Evolutionary conservation across 2,888 invertebrate species (phyloP).

Genomic region (Drosophila algonquin): DNA sequence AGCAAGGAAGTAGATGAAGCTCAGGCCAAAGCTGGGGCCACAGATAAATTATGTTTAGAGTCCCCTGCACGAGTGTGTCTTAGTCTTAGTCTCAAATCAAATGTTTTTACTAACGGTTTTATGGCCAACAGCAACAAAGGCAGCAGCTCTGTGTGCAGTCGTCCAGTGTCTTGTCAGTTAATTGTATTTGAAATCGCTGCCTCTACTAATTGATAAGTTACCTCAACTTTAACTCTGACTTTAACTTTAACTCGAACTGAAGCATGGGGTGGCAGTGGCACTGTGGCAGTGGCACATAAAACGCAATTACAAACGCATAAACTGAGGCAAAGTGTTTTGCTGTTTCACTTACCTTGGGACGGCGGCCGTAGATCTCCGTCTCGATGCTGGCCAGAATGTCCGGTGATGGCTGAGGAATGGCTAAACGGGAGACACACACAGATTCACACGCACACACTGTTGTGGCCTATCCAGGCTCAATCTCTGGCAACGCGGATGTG

Average conservation of each 20-base stretch:
- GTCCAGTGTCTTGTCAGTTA: slow-evolving; percentile 57
- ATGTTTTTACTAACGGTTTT: slow-evolving; percentile 73
- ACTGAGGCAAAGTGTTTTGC: slow-evolving; percentile 24
- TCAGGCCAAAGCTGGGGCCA: slow-evolving; percentile 7
- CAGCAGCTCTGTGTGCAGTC: not conserved
- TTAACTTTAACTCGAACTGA: not conserved
- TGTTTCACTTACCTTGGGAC: slow-evolving; percentile 34
- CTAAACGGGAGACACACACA: slow-evolving; percentile 21
- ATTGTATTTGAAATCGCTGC: slow-evolving; percentile 71
- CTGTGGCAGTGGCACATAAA: slow-evolving; percentile 58
- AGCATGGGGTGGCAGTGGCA: slow-evolving; percentile 55
- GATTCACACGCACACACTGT: slow-evolving; percentile 30
- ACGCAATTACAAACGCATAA: slow-evolving; percentile 67
- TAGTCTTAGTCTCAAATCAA: slow-evolving; percentile 58
- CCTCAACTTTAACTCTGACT: slow-evolving; percentile 9
- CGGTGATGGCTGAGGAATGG: not conserved
- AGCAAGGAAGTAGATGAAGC: slow-evolving; percentile 55
- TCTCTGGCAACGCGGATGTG: slow-evolving; percentile 69
- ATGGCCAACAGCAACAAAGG: slow-evolving; percentile 48
- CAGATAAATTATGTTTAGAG: slow-evolving; percentile 54
- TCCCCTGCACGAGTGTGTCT: slow-evolving; percentile 25
- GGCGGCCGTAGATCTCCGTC: slow-evolving; percentile 12
- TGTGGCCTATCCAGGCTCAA: slow-evolving; percentile 54
- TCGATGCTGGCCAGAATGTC: slow-evolving; percentile 33
- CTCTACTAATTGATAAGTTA: slow-evolving; percentile 69